phyloP scores from a whole-genome alignment of 1,140 invertebrate species.

The Melitaea cinxia region DNA sequence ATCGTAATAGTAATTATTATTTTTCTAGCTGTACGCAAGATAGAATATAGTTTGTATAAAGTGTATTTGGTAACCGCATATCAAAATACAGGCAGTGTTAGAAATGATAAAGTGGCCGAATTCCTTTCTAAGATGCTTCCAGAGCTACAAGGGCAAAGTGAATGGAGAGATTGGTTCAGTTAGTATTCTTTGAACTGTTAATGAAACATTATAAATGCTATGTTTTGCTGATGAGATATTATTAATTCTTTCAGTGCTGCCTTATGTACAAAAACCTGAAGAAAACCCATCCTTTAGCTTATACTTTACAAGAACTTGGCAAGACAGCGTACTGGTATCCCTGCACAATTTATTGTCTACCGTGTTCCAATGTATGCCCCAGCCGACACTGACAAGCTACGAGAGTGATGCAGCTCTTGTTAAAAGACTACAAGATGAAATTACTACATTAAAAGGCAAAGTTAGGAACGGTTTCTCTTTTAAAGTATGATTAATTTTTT shows the following conservation, averaged over 20 bases:
- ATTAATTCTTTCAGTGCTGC: constrained; percentile 87
- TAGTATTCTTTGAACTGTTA: constrained; percentile 67
- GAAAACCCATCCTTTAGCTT: constrained; percentile 93
- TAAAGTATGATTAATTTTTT: neutral
- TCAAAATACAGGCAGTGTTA: constrained; percentile 86
- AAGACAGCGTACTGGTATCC: constrained; percentile 96
- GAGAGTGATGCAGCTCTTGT: constrained; percentile 92
- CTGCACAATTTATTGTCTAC: constrained; percentile 96
- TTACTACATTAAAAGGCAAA: constrained; percentile 85
- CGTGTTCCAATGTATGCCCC: constrained; percentile 92
- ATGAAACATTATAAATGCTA: neutral
- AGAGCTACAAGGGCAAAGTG: constrained; percentile 92
- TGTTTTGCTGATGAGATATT: neutral
- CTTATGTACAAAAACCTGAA: constrained; percentile 95
- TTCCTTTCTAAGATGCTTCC: constrained; percentile 94
- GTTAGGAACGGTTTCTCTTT: constrained; percentile 34
- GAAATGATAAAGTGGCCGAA: constrained; percentile 92
- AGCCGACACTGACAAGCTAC: constrained; percentile 91
- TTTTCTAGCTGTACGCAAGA: constrained; percentile 88
- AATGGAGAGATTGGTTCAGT: constrained; percentile 99
- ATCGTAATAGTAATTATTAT: neutral
- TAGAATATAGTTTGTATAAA: constrained; percentile 94
- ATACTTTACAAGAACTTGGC: constrained; percentile 96
- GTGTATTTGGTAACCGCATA: constrained; percentile 93
- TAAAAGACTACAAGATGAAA: constrained; percentile 92